Conservation (phyloP, 37 sponge, comb jelly and placozoan species). For the Theonella swinhoei region DNA sequence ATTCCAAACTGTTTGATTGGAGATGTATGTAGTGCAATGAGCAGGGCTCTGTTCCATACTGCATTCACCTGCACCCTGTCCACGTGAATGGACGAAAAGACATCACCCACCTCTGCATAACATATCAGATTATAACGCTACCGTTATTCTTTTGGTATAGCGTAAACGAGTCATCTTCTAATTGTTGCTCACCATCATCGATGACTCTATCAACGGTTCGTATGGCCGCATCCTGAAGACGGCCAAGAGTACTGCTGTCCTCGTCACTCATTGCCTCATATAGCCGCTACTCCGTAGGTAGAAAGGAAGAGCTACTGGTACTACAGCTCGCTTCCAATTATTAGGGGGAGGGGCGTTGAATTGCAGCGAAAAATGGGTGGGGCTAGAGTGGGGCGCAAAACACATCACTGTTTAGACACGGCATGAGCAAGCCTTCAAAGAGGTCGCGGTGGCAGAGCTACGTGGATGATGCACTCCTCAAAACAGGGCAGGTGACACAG, state of each 20-base stretch:
- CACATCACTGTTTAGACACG: no score
- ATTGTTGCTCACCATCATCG: conserved; percentile 24
- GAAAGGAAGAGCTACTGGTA: no score
- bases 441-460: conserved; percentile 64
- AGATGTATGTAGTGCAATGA: conserved; percentile 32
- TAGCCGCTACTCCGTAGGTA: no score
- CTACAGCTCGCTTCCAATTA: no score
- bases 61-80: conserved; percentile 15
- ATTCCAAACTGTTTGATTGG: conserved; percentile 61
- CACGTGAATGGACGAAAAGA: conserved; percentile 25
- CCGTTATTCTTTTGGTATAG: no score
- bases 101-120: conserved; percentile 32
- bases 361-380: no score
- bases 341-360: no score
- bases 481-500: conserved; percentile 71
- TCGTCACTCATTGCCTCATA: not conserved
- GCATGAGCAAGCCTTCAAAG: not conserved
- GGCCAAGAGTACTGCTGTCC: not conserved
- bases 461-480: conserved; percentile 71
- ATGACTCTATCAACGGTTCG: conserved; percentile 11
- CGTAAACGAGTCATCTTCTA: not conserved
- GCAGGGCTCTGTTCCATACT: conserved; percentile 23
- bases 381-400: no score
- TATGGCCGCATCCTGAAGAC: not conserved
- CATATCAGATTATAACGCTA: not conserved